A percentile compares a stretch with the other conserved stretches of the same genome.
Conservation (phyloP, 2,113 vertebrate genomes). For the Sinocyclocheilus grahami region DNA sequence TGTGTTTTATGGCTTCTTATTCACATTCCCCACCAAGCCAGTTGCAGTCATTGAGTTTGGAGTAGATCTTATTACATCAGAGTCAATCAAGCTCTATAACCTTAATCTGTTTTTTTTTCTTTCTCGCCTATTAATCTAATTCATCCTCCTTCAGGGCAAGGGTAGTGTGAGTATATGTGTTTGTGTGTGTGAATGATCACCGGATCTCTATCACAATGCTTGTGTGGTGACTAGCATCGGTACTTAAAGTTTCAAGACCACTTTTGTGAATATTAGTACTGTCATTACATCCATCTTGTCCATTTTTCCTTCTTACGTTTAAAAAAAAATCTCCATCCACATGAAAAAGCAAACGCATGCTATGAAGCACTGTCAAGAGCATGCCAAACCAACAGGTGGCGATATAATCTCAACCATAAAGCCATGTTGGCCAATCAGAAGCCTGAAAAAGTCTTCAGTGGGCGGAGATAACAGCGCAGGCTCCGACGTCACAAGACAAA, state of each 20-base stretch:
- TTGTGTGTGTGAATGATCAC: background rate
- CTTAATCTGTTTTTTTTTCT: constrained; percentile 40
- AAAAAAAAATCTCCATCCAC: no score
- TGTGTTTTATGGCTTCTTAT: constrained; percentile 3
- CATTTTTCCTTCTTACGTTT: no score
- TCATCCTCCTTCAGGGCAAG: constrained; percentile 19
- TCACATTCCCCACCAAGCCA: constrained; percentile 15
- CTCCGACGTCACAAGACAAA: no score
- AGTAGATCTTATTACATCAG: constrained; percentile 48
- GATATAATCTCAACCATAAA: no score
- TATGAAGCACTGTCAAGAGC: no score
- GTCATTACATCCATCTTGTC: constrained; percentile 24
- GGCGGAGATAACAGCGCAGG: no score
- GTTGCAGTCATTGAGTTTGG: constrained; percentile 33
- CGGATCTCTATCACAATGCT: background rate
- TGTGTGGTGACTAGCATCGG: background rate
- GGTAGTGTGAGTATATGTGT: background rate
- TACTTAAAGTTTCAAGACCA: background rate
- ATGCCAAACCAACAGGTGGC: no score
- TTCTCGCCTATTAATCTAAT: constrained; percentile 44
- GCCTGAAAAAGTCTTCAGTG: no score
- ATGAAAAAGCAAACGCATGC: no score
- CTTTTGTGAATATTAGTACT: constrained; percentile 2
- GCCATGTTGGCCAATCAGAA: no score
- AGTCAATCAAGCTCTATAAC: constrained; percentile 52